Conservation (phyloP, 1,140 invertebrate species). For the Heliconius nattereri region DNA sequence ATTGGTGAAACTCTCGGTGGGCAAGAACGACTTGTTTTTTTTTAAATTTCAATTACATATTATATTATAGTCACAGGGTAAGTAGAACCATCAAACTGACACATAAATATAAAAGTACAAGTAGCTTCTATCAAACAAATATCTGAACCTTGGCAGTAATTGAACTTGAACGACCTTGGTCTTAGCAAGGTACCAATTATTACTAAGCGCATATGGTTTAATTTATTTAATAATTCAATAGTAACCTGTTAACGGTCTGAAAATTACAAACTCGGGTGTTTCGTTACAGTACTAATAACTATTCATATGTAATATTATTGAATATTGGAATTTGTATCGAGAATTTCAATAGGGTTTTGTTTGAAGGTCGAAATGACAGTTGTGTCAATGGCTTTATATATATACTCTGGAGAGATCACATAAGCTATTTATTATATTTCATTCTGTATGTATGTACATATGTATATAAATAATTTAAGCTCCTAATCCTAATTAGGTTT, state of each 20-base stretch:
- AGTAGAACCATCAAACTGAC: neutral
- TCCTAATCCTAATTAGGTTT: neutral
- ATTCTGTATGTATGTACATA: neutral
- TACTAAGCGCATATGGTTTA: neutral
- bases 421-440: neutral
- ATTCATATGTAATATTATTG: constrained; percentile 6
- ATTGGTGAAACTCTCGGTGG: too few species aligned
- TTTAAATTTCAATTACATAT: too few species aligned
- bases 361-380: neutral
- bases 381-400: neutral
- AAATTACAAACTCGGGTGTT: neutral
- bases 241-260: neutral
- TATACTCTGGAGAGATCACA: neutral
- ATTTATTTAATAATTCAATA: neutral
- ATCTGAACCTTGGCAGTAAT: neutral
- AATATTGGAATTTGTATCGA: neutral
- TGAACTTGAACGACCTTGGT: neutral
- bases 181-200: neutral
- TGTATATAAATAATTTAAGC: neutral
- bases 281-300: neutral
- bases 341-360: constrained; percentile 4
- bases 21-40: too few species aligned
- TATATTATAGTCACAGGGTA: neutral
- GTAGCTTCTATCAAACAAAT: neutral
- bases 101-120: neutral